A percentile compares a stretch with the other conserved stretches of the same genome.
phyloP scores from a whole-genome alignment of 2,888 invertebrate species.

The Ashinkailepas kermadecensis region DNA sequence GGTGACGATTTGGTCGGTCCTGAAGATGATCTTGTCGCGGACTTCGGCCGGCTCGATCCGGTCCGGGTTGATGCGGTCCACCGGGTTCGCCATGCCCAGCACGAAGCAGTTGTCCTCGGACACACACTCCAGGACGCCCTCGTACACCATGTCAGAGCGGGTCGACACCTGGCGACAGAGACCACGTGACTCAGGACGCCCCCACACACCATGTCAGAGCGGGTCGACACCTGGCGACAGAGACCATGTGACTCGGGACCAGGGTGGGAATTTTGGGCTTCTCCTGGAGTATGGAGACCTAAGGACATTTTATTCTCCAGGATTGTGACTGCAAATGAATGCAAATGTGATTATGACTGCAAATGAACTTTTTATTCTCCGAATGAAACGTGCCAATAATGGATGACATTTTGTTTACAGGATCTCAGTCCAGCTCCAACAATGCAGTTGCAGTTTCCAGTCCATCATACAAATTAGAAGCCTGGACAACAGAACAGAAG shows the following conservation, averaged over 20 bases:
- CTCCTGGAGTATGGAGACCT: no score
- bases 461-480: no score
- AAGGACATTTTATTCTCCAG: no score
- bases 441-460: no score
- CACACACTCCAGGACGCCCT: constrained; percentile 32
- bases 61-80: constrained; percentile 55
- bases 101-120: constrained; percentile 57
- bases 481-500: no score
- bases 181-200: background rate
- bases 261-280: no score
- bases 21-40: constrained; percentile 73
- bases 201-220: background rate
- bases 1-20: constrained; percentile 71
- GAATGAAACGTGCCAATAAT: no score
- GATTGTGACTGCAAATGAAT: no score
- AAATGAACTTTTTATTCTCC: no score
- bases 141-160: constrained; percentile 28
- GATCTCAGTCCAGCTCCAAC: no score
- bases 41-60: constrained; percentile 59
- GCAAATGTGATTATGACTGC: no score
- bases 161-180: constrained; percentile 28
- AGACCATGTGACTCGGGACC: background rate
- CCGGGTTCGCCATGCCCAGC: constrained; percentile 76
- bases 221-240: background rate
- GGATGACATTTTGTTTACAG: no score